These are phyloP conservation scores for Paradoxurus hermaphroditus DNA, from an alignment of 2,113 vertebrate species.

Conservation along the genomic window DNA sequence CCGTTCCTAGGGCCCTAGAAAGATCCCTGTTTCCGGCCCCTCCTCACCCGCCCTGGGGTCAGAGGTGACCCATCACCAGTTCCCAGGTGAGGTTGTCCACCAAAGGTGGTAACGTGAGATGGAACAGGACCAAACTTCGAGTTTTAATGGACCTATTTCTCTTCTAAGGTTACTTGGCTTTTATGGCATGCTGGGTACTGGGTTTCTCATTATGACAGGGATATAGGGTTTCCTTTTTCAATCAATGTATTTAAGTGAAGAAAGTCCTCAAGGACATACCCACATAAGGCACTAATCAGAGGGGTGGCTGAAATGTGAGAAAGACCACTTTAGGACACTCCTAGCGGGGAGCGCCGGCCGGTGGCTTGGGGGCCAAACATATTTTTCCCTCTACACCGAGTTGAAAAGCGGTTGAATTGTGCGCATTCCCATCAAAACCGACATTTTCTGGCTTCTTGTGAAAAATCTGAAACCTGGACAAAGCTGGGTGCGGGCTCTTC, in stretches of 20 bases:
- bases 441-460: background rate
- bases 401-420: background rate
- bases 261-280: background rate
- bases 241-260: background rate
- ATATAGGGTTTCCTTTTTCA: background rate
- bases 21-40: background rate
- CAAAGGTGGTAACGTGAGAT: background rate
- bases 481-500: background rate
- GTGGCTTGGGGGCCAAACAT: background rate
- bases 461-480: background rate
- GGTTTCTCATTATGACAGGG: background rate
- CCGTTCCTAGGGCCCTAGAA: background rate
- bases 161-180: background rate
- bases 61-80: background rate
- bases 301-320: background rate
- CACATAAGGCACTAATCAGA: background rate
- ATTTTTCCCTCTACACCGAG: rapidly evolving
- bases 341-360: background rate
- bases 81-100: background rate
- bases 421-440: background rate
- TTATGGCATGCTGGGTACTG: background rate
- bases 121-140: background rate
- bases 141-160: background rate
- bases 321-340: too few relatives aligned
- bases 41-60: background rate